Evolutionary conservation across 2,888 invertebrate genomes (phyloP).

Genomic region (Drosophila aldrichi): DNA sequence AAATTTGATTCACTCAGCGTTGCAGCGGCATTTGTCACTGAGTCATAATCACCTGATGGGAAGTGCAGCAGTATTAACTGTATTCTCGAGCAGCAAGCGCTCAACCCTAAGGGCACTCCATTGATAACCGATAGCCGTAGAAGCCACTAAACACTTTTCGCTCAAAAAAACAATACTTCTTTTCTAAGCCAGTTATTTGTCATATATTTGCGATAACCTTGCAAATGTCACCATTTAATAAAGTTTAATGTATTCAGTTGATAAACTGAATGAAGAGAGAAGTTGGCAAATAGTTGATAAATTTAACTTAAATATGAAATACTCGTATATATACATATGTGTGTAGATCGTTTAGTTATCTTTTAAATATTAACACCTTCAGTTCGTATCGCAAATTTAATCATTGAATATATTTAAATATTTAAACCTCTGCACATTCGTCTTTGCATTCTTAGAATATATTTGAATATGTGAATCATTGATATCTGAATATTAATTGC

Average conservation of each 20-base stretch:
- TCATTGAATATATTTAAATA: no score
- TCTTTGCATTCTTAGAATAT: no score
- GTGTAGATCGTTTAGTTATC: no score
- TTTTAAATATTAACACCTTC: no score
- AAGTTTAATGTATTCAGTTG: background rate
- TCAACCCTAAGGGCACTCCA: constrained; percentile 15
- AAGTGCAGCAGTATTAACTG: constrained; percentile 18
- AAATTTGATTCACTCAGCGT: constrained; percentile 14
- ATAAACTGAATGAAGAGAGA: background rate
- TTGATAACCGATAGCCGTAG: constrained; percentile 11
- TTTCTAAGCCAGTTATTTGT: background rate
- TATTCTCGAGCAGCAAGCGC: constrained; percentile 12
- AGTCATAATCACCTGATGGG: constrained; percentile 39
- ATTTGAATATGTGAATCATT: no score
- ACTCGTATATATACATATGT: no score
- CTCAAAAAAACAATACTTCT: constrained; percentile 14
- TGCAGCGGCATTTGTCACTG: constrained; percentile 44
- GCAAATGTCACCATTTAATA: constrained; percentile 27
- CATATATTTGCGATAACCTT: constrained; percentile 36
- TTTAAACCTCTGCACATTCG: no score
- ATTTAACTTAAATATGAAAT: background rate
- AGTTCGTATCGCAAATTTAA: no score
- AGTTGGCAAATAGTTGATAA: background rate
- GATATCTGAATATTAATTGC: no score
- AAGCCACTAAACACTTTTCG: background rate